Base-by-base conservation (phyloP, 2,888 invertebrate species). In the Endotricha flammealis region DNA sequence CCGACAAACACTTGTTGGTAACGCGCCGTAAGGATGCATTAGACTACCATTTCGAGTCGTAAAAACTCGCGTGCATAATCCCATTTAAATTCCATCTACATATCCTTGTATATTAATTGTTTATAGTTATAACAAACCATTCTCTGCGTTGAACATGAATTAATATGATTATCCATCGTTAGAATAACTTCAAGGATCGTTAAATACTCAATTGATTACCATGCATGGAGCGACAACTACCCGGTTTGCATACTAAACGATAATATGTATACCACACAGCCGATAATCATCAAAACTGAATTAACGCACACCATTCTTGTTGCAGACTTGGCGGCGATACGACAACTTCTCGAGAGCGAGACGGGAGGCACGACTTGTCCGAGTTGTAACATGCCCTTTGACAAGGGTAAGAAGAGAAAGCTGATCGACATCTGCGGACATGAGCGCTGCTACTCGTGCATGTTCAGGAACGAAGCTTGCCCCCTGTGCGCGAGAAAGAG, bases 351-450 rank as follows among this genome's bases (percentile, higher is more conserved):
- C 64, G 94, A 94, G 69, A 91, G 91, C 61, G 93, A 94, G 74
- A 89, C 91, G 39, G 91, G 90, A 38, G 90, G 89, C 46, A 88
- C 90, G 32, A 89, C 88, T 46, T 95, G 95, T 79, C 95, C 95
- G 49, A 93, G 94, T 77, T 95, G 95, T 88, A 93, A 92, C 79
- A 95, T 96, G 92, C 96, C 96, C 57, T 97, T 96, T 87, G 97
- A 97, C 86, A 96, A 96, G 86, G 97, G 97, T 79, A 97, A 97
- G 87, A 96, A 97, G 86, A 91, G 97, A 80, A 93, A 95, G 75
- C 89, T 98, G 66, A 96, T 97, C 71, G 97, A 98, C 88, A 93
- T 95, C 44, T 98, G 97, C 82, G 97, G 97, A 53, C 97, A 98
- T 89, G 97, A 97, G 75, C 89, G 96, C 46, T 97, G 97, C 81